Evolutionary conservation across 2,113 vertebrate species (phyloP).

Genomic region (human (Homo sapiens)): DNA sequence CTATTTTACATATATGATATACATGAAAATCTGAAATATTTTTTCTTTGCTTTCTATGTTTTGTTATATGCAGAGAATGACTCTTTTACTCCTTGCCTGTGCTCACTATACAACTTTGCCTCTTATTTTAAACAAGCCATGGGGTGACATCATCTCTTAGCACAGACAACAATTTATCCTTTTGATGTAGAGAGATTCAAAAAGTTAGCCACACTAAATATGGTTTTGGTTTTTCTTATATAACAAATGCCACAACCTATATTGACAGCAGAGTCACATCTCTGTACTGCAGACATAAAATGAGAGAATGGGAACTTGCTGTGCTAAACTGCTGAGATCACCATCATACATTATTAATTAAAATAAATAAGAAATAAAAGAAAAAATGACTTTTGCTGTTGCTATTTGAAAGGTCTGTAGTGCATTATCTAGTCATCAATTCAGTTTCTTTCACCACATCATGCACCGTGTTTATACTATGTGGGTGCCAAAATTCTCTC

Average conservation of each 20-base stretch:
- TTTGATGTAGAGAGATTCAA: conserved; percentile 32
- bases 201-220: conserved; percentile 26
- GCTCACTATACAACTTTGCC: neutral
- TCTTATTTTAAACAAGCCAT: neutral
- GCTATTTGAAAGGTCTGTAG: conserved; percentile 53
- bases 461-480: conserved; percentile 25
- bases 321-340: conserved; percentile 77
- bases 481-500: conserved; percentile 39
- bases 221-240: conserved; percentile 47
- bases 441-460: conserved; percentile 67
- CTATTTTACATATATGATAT: neutral
- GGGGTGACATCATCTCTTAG: conserved; percentile 47
- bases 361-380: conserved; percentile 81
- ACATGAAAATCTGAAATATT: neutral
- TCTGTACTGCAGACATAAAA: conserved; percentile 62
- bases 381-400: conserved; percentile 71
- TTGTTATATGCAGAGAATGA: neutral
- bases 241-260: conserved; percentile 50
- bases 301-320: conserved; percentile 63
- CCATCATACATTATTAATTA: conserved; percentile 79
- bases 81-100: neutral
- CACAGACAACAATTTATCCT: neutral
- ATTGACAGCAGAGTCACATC: conserved; percentile 48
- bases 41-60: neutral
- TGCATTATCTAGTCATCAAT: conserved; percentile 65